Evolutionary conservation across 1,140 invertebrate genomes (phyloP), one percentile per base, ranked within the genome.

Genomic region (Condylostylus longicornis): DNA sequence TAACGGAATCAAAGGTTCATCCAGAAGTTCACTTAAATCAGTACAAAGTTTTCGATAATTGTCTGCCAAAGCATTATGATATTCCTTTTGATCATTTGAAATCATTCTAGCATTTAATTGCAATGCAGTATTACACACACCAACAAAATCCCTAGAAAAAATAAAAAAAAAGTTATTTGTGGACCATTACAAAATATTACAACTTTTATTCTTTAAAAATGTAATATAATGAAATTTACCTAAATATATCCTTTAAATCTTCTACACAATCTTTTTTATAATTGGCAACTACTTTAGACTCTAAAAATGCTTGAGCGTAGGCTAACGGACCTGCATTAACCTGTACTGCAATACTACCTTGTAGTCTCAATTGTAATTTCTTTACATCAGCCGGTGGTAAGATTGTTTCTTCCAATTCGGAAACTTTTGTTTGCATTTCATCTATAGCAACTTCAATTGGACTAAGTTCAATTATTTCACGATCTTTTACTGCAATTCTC

Each of bases 251-350:
- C 54, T 86, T 88, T 0, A 90, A 63, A 49, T 84, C 77, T 50
- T 84, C 77, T 2, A 89, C 80, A 62, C 80, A 77, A 37, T 88
- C 82, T 38, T 79, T 70, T 0, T 82, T 74, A 59, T 85, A 87
- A 61, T 72, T 71, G 32, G 72, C 71, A 7, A 60, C 54, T 5
- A 75, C 53, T 18, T 72, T 67, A 8, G 79, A 74, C 59, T 83
- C 79, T 1, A 95, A 64, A 64, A 95, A 95, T 4, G 82, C 86
- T 48, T 77, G 75, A 1, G 89, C 89, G 63, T 94, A 95, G 3
- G 87, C 87, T 31, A 94, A 60, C 2, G 90, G 90, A 19, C 90
- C 90, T n/a, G 87, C 87, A 66, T 95, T 90, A 1, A 95, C 89
- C 58, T 89, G 86, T 8, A 90, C 85, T 54, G 84, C 88, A 40